Conservation (phyloP, 2,888 invertebrate genomes). For the Drosophila niveifrons region DNA sequence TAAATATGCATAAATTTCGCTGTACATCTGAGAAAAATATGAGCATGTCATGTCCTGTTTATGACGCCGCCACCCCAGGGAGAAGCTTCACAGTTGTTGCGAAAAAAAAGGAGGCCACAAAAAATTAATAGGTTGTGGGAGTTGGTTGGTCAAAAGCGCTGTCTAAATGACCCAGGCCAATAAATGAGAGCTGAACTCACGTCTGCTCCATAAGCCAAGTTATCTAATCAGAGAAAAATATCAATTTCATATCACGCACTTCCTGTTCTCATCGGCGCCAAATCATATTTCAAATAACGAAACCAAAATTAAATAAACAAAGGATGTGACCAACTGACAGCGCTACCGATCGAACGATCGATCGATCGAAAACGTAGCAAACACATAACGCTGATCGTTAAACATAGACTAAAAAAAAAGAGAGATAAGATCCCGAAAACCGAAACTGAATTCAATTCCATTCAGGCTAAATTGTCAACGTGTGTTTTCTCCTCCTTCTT, state of each 20-base stretch:
- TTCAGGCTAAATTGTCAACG: slow-evolving; percentile 74
- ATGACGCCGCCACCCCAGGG: slow-evolving; percentile 52
- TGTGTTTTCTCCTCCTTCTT: slow-evolving; percentile 8
- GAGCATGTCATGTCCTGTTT: slow-evolving; percentile 55
- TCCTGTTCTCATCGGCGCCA: slow-evolving; percentile 73
- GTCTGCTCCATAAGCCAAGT: slow-evolving; percentile 63
- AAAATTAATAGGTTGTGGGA: slow-evolving; percentile 76
- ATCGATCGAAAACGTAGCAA: slow-evolving; percentile 69
- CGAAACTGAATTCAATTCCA: slow-evolving; percentile 68
- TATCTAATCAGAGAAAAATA: slow-evolving; percentile 12
- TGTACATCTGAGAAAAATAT: slow-evolving; percentile 39
- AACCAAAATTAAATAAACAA: slow-evolving; percentile 64
- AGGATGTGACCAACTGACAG: slow-evolving; percentile 65
- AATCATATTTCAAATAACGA: slow-evolving; percentile 60
- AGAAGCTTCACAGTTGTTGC: slow-evolving; percentile 38
- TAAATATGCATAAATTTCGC: slow-evolving; percentile 78
- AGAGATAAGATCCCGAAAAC: slow-evolving; percentile 53
- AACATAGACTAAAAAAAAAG: slow-evolving; percentile 12
- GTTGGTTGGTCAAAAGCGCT: slow-evolving; percentile 30
- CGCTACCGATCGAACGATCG: slow-evolving; percentile 78
- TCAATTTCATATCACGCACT: slow-evolving; percentile 55
- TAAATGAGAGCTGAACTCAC: slow-evolving; percentile 34
- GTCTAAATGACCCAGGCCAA: slow-evolving; percentile 35
- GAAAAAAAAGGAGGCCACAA: slow-evolving; percentile 53
- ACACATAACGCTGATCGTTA: slow-evolving; percentile 62